A percentile compares a stretch with the other conserved stretches of the same genome.
These are phyloP conservation scores for Encarsia formosa DNA, from an alignment of 2,888 invertebrate species.

Conservation along the genomic window DNA sequence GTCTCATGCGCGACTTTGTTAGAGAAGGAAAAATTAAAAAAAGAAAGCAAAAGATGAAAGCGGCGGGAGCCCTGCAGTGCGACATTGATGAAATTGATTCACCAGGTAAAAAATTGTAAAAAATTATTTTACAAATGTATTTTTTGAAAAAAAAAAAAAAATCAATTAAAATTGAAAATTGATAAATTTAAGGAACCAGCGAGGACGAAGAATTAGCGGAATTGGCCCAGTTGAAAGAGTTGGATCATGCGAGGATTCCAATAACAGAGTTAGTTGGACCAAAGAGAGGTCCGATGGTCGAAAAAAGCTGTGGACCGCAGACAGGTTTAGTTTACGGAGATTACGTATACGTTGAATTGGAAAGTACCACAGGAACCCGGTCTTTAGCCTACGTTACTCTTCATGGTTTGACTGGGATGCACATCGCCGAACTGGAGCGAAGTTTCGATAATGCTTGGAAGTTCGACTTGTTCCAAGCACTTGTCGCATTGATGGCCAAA, in stretches of 20 bases:
- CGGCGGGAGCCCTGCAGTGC: slow-evolving; percentile 33
- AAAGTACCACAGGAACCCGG: slow-evolving; percentile 26
- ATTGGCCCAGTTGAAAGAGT: slow-evolving; percentile 37
- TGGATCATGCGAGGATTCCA: slow-evolving; percentile 42
- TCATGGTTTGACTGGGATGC: slow-evolving; percentile 43
- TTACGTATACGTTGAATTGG: slow-evolving; percentile 35
- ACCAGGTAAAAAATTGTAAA: slow-evolving; percentile 17
- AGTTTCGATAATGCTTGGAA: slow-evolving; percentile 43
- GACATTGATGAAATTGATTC: slow-evolving; percentile 21
- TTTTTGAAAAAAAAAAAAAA: too few species aligned
- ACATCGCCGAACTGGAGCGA: slow-evolving; percentile 35
- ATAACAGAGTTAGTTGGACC: slow-evolving; percentile 17
- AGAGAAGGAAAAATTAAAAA: slow-evolving; percentile 24
- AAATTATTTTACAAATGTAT: too few species aligned
- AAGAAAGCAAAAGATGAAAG: slow-evolving; percentile 26
- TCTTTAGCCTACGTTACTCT: slow-evolving; percentile 38
- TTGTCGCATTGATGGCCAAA: slow-evolving; percentile 42
- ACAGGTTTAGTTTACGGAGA: slow-evolving; percentile 44
- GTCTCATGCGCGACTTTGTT: slow-evolving; percentile 30
- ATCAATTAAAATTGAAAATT: too few species aligned
- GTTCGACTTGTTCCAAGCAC: slow-evolving; percentile 43
- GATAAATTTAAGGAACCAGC: slow-evolving; percentile 13
- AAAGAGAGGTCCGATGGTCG: slow-evolving; percentile 22
- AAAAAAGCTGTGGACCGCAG: slow-evolving; percentile 37
- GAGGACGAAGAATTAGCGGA: slow-evolving; percentile 31